Evolutionary conservation across 2,888 invertebrate genomes (phyloP).

Genomic region (Formica aserva): DNA sequence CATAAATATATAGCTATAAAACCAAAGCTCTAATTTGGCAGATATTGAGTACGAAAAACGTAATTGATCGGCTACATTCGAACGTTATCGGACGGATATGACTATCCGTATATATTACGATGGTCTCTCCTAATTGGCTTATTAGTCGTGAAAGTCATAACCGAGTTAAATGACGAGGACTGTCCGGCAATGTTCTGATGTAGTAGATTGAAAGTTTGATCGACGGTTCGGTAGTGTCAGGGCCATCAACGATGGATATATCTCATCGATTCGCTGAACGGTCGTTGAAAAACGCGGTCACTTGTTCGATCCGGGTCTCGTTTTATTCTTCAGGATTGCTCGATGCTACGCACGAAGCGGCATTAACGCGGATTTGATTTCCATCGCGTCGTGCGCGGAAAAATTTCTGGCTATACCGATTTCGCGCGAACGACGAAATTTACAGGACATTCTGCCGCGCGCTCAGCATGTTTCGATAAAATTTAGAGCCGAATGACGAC

Average conservation of each 20-base stretch:
- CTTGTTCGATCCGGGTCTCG: constrained; percentile 25
- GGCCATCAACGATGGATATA: constrained; percentile 25
- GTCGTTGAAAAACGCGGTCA: constrained; percentile 48
- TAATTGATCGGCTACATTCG: constrained; percentile 21
- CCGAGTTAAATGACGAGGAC: constrained; percentile 23
- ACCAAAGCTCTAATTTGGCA: not conserved
- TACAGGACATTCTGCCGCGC: not conserved
- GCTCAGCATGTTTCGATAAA: constrained; percentile 10
- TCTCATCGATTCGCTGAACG: constrained; percentile 35
- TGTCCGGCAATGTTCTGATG: not conserved
- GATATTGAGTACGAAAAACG: not conserved
- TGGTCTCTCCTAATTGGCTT: constrained; percentile 24
- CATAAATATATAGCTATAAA: not conserved
- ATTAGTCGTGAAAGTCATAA: constrained; percentile 33
- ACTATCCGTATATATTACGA: not conserved
- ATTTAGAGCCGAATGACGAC: not conserved
- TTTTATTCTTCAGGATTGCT: constrained; percentile 25
- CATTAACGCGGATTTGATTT: constrained; percentile 50
- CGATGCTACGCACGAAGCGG: constrained; percentile 18
- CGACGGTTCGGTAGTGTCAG: constrained; percentile 28
- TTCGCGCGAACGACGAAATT: not conserved
- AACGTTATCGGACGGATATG: not conserved
- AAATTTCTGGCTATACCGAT: not conserved
- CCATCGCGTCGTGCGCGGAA: constrained; percentile 9
- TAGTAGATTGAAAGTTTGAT: constrained; percentile 49